Evolutionary conservation across 2,797 vertebrate species (phyloP), one percentile per base, ranked within the genome.

Genomic region (Arrhamphus sclerolepis): DNA sequence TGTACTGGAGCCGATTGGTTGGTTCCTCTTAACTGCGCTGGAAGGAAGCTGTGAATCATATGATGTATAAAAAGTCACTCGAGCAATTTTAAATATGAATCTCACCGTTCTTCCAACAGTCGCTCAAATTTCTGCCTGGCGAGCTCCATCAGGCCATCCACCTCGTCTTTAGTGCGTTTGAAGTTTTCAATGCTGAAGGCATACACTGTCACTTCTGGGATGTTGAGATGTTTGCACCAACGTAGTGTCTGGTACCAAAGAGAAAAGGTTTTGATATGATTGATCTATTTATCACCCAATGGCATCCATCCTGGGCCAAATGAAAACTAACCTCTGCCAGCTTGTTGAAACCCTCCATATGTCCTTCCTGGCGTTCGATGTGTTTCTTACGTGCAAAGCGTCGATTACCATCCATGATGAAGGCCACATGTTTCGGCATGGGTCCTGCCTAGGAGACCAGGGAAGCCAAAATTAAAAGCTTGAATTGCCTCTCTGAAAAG

Each of bases 151-250:
- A 99, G 84, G 6, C 97, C 97, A 0, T 98, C 96, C 82, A 99
- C 97, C 79, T 99, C 97, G 24, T 95, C 95, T 81, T 94, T 89
- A 43, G 95, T 93, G 60, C 98, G 96, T 70, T 99, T 99, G 82
- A 99, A 99, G 88, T 99, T 99, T 89, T 99, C 97, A n/a, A 98
- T 98, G 88, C 97, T 99, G 88, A 99, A 99, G 7, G 98, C 98
- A 22, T 99, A 99, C 31, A 99, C 97, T 0, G 98, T 99, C 64
- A 99, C 96, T 80, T 99, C 98, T 17, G 56, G 92, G 81, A 99
- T 94, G 74, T 94, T 95, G 88, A 99, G 88, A 63, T 96, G 95
- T 78, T 98, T 89, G 78, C 98, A 99, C 98, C 98, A 99, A 39
- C 95, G 92, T 14, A 99, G 89, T 0, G 97, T 96, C 98, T 99